Conservation (phyloP, 2,113 vertebrate species). For the Antechinus stuartii region DNA sequence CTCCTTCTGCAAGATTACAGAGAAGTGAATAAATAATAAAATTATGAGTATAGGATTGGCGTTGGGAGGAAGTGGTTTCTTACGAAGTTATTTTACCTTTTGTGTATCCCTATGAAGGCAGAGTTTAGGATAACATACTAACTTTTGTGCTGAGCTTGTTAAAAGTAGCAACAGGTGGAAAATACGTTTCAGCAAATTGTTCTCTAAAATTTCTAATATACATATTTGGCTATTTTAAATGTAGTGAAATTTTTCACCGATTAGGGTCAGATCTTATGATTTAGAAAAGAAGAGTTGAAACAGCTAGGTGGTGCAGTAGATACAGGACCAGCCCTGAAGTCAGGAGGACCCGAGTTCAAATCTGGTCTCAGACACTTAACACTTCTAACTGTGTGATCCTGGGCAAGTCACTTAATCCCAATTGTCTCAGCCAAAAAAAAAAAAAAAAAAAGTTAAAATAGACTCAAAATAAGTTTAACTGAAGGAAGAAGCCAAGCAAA, state of each 20-base stretch:
- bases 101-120: constrained; percentile 59
- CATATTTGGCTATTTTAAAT: constrained; percentile 78
- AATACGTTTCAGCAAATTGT: constrained; percentile 72
- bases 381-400: no score
- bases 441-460: neutral
- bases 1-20: constrained; percentile 39
- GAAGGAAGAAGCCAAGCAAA: constrained; percentile 51
- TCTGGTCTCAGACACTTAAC: no score
- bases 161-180: constrained; percentile 83
- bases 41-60: neutral
- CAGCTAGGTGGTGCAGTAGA: no score
- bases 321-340: no score
- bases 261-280: constrained; percentile 55
- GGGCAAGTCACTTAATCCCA: no score
- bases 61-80: constrained; percentile 57
- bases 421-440: no score
- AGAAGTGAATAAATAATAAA: constrained; percentile 59
- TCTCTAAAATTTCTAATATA: constrained; percentile 74
- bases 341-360: no score
- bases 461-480: constrained; percentile 37
- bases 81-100: constrained; percentile 73
- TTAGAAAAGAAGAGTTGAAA: constrained; percentile 27
- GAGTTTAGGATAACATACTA: constrained; percentile 77
- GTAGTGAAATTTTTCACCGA: constrained; percentile 63
- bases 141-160: constrained; percentile 74